A percentile compares a stretch with the other conserved stretches of the same genome.
Evolutionary conservation across 2,888 invertebrate species (phyloP).

Genomic region (Drosophila mimetica): DNA sequence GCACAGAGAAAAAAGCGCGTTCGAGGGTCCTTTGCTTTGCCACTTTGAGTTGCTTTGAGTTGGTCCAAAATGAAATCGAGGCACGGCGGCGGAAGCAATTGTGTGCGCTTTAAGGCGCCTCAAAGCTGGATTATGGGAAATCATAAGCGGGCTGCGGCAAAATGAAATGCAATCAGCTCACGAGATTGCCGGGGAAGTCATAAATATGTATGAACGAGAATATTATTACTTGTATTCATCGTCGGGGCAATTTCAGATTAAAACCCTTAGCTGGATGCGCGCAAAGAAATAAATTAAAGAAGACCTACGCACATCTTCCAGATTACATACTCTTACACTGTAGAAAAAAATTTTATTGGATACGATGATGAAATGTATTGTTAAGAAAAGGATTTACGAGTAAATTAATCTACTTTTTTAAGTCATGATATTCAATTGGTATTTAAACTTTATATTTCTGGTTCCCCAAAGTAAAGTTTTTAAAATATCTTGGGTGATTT

Average conservation of each 20-base stretch:
- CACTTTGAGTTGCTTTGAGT: constrained; percentile 24
- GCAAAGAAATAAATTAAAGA: constrained; percentile 11
- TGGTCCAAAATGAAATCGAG: constrained; percentile 31
- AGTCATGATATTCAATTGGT: too few species aligned
- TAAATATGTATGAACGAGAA: constrained; percentile 20
- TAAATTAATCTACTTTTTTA: too few species aligned
- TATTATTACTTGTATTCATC: constrained; percentile 15
- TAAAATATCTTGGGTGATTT: background rate
- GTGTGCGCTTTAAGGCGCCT: constrained; percentile 40
- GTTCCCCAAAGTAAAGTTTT: too few species aligned
- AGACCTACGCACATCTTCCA: background rate
- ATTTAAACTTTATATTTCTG: too few species aligned
- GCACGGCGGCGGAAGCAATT: constrained; percentile 40
- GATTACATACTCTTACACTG: background rate
- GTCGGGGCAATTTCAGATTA: constrained; percentile 13
- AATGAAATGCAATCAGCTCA: constrained; percentile 34
- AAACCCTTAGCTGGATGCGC: background rate
- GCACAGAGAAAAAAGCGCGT: constrained; percentile 30
- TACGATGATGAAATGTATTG: too few species aligned
- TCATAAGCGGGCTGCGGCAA: constrained; percentile 19
- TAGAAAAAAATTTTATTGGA: too few species aligned
- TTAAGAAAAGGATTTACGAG: too few species aligned
- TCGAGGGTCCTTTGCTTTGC: constrained; percentile 22
- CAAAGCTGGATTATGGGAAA: constrained; percentile 29
- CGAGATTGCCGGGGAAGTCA: constrained; percentile 14